These are phyloP conservation scores for Coendou prehensilis DNA, from an alignment of 2,797 vertebrate species.

Conservation along the genomic window DNA sequence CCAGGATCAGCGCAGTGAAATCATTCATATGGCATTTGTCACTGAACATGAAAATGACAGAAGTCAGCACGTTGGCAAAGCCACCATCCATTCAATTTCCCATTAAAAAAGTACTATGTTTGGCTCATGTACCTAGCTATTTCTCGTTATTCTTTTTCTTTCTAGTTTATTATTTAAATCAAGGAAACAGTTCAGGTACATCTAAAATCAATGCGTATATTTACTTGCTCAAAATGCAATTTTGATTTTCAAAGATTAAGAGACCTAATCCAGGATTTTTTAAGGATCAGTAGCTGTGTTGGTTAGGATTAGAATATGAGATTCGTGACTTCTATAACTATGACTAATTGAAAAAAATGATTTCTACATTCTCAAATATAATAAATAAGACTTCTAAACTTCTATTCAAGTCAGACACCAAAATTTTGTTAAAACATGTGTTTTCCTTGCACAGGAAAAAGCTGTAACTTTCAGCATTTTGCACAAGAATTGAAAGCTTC, in stretches of 20 bases:
- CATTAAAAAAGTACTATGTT: not conserved
- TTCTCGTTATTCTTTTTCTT: not conserved
- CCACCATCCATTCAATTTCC: conserved; percentile 63
- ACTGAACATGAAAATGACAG: conserved; percentile 78
- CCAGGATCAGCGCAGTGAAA: conserved; percentile 70
- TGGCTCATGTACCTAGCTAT: not conserved
- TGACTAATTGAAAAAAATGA: not conserved
- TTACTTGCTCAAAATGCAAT: not conserved
- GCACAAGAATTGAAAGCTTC: not conserved
- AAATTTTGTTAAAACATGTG: not conserved
- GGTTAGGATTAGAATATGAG: not conserved
- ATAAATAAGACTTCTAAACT: not conserved
- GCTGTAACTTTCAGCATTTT: not conserved
- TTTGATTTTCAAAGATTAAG: conserved; percentile 34
- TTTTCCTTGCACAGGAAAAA: not conserved
- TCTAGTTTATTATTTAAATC: conserved; percentile 50
- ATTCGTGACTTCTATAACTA: not conserved
- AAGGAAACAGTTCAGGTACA: not conserved
- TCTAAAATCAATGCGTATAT: not conserved
- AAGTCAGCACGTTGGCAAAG: conserved; percentile 71
- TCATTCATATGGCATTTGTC: conserved; percentile 81
- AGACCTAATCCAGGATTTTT: not conserved
- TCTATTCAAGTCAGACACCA: not conserved
- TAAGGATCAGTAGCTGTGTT: not conserved
- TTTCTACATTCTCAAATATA: not conserved